These are phyloP conservation scores for Callorhinus ursinus DNA, from an alignment of 2,113 vertebrate genomes.

Conservation along the genomic window DNA sequence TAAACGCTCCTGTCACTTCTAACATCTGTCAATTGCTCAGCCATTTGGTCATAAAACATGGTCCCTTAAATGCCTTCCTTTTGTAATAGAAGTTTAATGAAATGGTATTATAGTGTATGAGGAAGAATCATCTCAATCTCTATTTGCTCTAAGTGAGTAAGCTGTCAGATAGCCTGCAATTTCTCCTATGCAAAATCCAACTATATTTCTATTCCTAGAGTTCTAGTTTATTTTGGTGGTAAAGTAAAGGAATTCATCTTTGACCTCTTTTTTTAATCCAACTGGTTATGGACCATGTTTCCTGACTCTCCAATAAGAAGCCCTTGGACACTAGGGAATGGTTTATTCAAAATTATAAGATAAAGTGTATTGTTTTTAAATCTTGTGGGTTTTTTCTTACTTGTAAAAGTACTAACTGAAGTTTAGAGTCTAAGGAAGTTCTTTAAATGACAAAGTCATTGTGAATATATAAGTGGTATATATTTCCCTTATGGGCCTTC, in stretches of 20 bases:
- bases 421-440: neutral
- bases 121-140: constrained; percentile 53
- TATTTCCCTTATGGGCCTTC: neutral
- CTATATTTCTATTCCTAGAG: neutral
- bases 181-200: constrained; percentile 62
- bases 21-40: constrained; percentile 79
- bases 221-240: neutral
- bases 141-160: constrained; percentile 69
- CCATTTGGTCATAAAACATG: constrained; percentile 79
- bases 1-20: constrained; percentile 65
- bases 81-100: constrained; percentile 81
- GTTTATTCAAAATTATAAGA: constrained; percentile 4
- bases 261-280: constrained; percentile 10
- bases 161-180: constrained; percentile 63
- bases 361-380: neutral
- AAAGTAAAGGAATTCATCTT: neutral
- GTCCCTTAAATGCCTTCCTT: constrained; percentile 72
- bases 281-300: neutral
- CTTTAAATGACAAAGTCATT: neutral
- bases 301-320: neutral
- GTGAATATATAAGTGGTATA: neutral
- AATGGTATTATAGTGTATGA: constrained; percentile 55
- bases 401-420: neutral
- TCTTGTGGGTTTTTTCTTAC: neutral
- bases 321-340: neutral